phyloP scores from a whole-genome alignment of 2,888 invertebrate species.

The Cephus rjabovi region DNA sequence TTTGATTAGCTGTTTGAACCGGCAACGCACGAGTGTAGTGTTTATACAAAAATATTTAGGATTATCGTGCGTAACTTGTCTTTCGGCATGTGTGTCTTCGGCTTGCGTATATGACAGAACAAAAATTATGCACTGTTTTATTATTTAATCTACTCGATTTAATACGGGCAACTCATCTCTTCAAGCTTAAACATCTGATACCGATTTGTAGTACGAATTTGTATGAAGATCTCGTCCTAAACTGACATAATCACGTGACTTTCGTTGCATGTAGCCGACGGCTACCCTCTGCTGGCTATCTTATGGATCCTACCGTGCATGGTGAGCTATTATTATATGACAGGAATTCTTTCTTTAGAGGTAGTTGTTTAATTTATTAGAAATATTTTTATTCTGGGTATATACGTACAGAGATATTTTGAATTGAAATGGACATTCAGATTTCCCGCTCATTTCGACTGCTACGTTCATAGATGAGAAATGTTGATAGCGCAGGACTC shows the following conservation, averaged over 20 bases:
- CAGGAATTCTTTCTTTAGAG: not conserved
- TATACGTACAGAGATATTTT: not conserved
- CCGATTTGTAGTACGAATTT: not conserved
- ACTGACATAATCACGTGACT: not conserved
- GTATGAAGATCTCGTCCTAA: not conserved
- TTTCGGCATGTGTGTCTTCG: not conserved
- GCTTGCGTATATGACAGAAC: not conserved
- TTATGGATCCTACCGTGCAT: slow-evolving; percentile 59
- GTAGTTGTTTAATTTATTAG: not conserved
- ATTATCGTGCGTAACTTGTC: not conserved
- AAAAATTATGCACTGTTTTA: not conserved
- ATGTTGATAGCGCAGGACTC: not conserved
- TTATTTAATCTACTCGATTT: not conserved
- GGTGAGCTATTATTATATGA: slow-evolving; percentile 43
- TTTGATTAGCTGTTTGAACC: not conserved
- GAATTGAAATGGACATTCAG: not conserved
- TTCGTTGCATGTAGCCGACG: slow-evolving; percentile 35
- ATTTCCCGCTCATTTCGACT: not conserved
- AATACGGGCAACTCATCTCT: not conserved
- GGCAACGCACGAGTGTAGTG: not conserved
- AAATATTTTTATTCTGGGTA: not conserved
- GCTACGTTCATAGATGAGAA: not conserved
- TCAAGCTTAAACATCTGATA: not conserved
- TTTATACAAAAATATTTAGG: not conserved
- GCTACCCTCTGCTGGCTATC: slow-evolving; percentile 36